Evolutionary conservation across 2,113 vertebrate species (phyloP).

Genomic region (Ageneiosus marmoratus): DNA sequence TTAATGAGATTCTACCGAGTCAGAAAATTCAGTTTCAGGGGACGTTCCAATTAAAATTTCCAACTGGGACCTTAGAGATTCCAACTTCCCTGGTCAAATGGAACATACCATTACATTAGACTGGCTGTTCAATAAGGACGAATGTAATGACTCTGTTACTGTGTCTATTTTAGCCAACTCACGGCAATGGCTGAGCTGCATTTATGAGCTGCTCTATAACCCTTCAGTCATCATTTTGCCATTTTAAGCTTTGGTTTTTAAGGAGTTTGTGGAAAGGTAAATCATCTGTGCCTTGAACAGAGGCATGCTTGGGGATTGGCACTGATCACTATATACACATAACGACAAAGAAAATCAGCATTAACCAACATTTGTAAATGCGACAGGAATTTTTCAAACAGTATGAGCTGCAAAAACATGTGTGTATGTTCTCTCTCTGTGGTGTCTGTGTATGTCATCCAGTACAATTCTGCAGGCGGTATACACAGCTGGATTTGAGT

Average conservation of each 20-base stretch:
- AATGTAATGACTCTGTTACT: not conserved
- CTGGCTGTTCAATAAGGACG: not conserved
- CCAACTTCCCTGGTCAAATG: no score
- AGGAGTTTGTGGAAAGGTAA: not conserved
- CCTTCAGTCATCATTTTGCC: not conserved
- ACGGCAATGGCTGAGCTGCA: not conserved
- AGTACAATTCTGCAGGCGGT: slow-evolving; percentile 32
- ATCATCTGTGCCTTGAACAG: not conserved
- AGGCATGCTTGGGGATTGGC: not conserved
- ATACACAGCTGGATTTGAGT: slow-evolving; percentile 30
- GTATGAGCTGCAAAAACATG: not conserved
- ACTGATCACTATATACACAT: not conserved
- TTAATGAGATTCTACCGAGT: no score
- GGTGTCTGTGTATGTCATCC: slow-evolving; percentile 20
- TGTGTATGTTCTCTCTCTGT: not conserved
- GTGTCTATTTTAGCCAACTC: not conserved
- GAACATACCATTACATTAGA: not conserved
- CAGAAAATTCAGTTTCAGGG: no score
- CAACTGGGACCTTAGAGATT: no score
- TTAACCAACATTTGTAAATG: not conserved
- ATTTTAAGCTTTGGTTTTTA: not conserved
- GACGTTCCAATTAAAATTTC: no score
- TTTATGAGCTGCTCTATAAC: not conserved
- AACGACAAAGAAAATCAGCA: not conserved
- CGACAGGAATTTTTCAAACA: not conserved